Evolutionary conservation across 1,140 invertebrate genomes (phyloP), one percentile per base, ranked within the genome.

Genomic region (Coenobita brevimanus): DNA sequence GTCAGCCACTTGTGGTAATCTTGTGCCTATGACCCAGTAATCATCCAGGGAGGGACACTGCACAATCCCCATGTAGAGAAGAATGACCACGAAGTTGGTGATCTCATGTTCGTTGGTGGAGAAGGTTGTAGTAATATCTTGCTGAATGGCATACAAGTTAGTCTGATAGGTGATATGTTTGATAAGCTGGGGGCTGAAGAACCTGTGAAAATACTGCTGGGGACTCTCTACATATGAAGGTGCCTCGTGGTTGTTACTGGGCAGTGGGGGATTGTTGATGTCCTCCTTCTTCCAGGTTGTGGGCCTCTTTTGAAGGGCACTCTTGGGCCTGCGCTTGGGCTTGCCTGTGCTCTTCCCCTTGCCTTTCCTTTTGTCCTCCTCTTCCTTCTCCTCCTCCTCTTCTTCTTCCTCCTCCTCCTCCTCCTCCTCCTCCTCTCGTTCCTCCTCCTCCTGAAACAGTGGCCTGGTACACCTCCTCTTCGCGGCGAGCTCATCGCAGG

Each of bases 121-220:
- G 46, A 82, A 64, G 30, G 36, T 13, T 2, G 79, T 64, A n/a
- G 27, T 57, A 6, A 82, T n/a, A n/a, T 10, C 60, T 15, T 38
- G 62, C 17, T 67, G 79, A 1, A 3, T 33, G 1, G 24, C 60
- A 82, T 82, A 82, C 2, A 82, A 41, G n/a, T 64, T 82, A 15
- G 60, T 82, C 27, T 67, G 60, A 62, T 82, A 64, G 24, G 43
- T 24, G 8, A 82, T 82, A 36, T 79, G 46, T 1, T n/a, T 36
- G 6, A 79, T 6, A 2, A 79, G 2, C 2, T 54, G 10, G 24
- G 36, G 10, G 54, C 21, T n/a, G 17, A 79, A 57, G 3, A 79
- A 3, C 3, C 4, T 24, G 17, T 3, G 2, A 10, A 79, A 79
- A 27, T 57, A 79, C 36, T 79, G 24, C 3, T 41, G 33, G 4